These are phyloP conservation scores for Sebastes cheni DNA, from an alignment of 2,797 vertebrate genomes.

Conservation along the genomic window DNA sequence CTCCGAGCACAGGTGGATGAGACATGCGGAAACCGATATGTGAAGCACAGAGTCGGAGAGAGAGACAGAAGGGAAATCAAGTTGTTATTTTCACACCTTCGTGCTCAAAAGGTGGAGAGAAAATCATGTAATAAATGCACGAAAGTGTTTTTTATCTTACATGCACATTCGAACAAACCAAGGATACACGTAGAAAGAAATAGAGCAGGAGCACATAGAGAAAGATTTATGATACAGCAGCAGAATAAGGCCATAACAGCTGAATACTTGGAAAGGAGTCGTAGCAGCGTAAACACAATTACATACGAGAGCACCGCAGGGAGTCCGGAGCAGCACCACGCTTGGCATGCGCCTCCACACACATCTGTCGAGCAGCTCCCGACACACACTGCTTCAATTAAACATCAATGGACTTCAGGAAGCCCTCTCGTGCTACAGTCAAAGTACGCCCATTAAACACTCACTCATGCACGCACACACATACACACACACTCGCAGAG, in stretches of 20 bases:
- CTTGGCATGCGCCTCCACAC: conserved; percentile 42
- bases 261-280: conserved; percentile 9
- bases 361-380: conserved; percentile 64
- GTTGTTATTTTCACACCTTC: background rate
- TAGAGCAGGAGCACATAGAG: background rate
- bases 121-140: background rate
- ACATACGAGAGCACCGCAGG: conserved; percentile 38
- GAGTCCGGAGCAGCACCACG: conserved; percentile 20
- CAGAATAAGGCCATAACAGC: background rate
- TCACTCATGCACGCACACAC: conserved; percentile 55
- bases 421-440: conserved; percentile 67
- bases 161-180: background rate
- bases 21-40: background rate
- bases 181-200: background rate
- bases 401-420: conserved; percentile 70
- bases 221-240: conserved; percentile 15
- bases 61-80: background rate
- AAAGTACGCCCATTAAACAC: conserved; percentile 59
- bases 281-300: conserved; percentile 12
- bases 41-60: background rate
- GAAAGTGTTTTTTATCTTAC: background rate
- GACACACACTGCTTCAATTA: conserved; percentile 73
- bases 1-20: conserved; percentile 48
- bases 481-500: background rate
- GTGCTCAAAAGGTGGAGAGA: background rate